Percentiles rank a stretch among this genome's conserved stretches.
Conservation (phyloP, 2,888 invertebrate genomes). For the Microctonus brassicae region DNA sequence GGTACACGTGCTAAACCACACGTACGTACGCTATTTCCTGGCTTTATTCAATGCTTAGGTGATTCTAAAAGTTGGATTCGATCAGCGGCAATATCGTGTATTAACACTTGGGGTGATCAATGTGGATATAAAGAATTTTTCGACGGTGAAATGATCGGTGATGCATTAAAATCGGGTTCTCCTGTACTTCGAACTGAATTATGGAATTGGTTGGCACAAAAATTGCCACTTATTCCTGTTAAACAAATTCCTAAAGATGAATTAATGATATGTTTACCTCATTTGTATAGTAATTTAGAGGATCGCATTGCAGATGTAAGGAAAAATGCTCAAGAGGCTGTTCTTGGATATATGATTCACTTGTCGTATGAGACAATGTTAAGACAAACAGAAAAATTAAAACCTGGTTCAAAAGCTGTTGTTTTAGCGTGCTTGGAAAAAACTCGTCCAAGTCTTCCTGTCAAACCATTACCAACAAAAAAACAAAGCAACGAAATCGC, state of each 20-base stretch:
- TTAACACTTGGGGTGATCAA: slow-evolving; percentile 87
- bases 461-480: slow-evolving; percentile 81
- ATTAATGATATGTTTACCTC: slow-evolving; percentile 81
- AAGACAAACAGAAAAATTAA: slow-evolving; percentile 82
- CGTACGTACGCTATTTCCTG: slow-evolving; percentile 85
- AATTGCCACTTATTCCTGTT: slow-evolving; percentile 79
- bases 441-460: slow-evolving; percentile 85
- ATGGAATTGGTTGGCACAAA: slow-evolving; percentile 88
- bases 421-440: slow-evolving; percentile 88
- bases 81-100: slow-evolving; percentile 83
- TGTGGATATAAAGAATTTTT: slow-evolving; percentile 86
- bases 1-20: slow-evolving; percentile 85
- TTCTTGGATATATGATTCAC: slow-evolving; percentile 94
- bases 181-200: slow-evolving; percentile 86
- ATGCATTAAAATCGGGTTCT: slow-evolving; percentile 88
- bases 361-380: slow-evolving; percentile 86
- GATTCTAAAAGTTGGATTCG: slow-evolving; percentile 86
- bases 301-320: slow-evolving; percentile 93
- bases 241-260: slow-evolving; percentile 88
- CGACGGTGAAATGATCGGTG: slow-evolving; percentile 90
- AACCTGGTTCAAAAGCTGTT: slow-evolving; percentile 83
- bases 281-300: slow-evolving; percentile 86
- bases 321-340: slow-evolving; percentile 89
- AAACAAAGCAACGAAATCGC: slow-evolving; percentile 74
- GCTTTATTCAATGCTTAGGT: slow-evolving; percentile 78